phyloP scores from a whole-genome alignment of 2,797 vertebrate genomes.

The Dryobates pubescens region DNA sequence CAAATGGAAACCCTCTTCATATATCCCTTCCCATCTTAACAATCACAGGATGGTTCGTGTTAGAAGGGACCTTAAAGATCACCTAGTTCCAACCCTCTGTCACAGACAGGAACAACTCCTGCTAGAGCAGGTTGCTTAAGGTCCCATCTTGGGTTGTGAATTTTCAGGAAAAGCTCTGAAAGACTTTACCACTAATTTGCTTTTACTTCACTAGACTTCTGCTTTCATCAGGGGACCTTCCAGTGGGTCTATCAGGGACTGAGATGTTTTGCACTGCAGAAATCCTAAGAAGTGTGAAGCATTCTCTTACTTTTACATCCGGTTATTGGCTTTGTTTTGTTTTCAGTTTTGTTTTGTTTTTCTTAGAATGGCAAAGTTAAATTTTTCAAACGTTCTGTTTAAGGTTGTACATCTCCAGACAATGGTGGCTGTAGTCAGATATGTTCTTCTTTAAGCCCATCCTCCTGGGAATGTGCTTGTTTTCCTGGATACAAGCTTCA shows the following conservation, averaged over 20 bases:
- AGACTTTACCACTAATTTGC: not conserved
- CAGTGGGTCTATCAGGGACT: not conserved
- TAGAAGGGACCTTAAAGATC: too few relatives aligned
- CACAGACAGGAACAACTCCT: too few relatives aligned
- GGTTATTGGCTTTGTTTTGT: not conserved
- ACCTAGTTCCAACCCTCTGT: too few relatives aligned
- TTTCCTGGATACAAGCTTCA: slow-evolving; percentile 89
- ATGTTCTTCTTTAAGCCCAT: slow-evolving; percentile 80
- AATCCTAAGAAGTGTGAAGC: not conserved
- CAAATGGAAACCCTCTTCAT: not conserved
- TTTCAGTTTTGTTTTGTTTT: not conserved
- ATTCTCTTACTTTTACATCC: not conserved
- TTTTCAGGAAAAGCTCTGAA: not conserved
- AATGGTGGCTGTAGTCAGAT: slow-evolving; percentile 92
- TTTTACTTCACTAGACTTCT: not conserved
- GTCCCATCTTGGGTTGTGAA: not conserved
- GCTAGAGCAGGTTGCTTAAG: too few relatives aligned
- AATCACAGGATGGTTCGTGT: too few relatives aligned
- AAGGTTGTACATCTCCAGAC: slow-evolving; percentile 90
- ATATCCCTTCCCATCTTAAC: too few relatives aligned
- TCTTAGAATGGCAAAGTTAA: slow-evolving; percentile 8
- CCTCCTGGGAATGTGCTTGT: slow-evolving; percentile 88
- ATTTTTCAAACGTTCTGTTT: slow-evolving; percentile 51
- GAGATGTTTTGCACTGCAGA: not conserved
- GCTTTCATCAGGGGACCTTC: not conserved